Evolutionary conservation across 2,113 vertebrate species (phyloP), one percentile per base, ranked within the genome.

Genomic region (Diadophis punctatus): DNA sequence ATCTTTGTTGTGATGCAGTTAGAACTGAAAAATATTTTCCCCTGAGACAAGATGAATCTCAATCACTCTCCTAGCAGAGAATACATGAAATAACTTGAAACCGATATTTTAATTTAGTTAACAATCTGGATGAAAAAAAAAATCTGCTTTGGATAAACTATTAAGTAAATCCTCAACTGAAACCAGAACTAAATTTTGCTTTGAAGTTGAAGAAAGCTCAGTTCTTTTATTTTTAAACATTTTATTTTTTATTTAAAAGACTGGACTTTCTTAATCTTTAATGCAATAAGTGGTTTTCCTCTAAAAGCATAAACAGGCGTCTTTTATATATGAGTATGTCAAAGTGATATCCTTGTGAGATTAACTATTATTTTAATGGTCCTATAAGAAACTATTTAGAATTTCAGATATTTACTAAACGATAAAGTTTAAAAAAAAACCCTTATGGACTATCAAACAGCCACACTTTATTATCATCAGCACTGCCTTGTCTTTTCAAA

Each of bases 81-180:
- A 90, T 90, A 92, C 84, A 96, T 90, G 53, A 91, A 58, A 96
- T 92, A 95, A 96, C 92, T 25, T 94, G 93, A 97, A 94, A 93
- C 93, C 25, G 20, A 94, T 95, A 94, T 93, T 93, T 93, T 93
- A 95, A 95, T 96, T 95, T 96, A 94, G 86, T 87, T 95, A 96
- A 94, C 85, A 94, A 86, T 39, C 91, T 90, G 30, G 90, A 95
- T 90, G 94, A 85, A 53, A 52, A 8, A 96, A 88, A 58, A 56
- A 9, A 96, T 96, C 87, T 90, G 93, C 91, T 96, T 94, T 91
- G 92, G 84, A 95, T 96, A 95, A 96, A 90, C 95, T 86, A 94
- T 87, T 91, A 94, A 94, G 86, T 96, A 91, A 91, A 74, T 92
- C 95, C 95, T 95, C 94, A 96, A 93, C 89, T 55, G 94, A 96